Base-by-base conservation (phyloP, 2,113 vertebrate genomes). In the Nesogale talazaci region DNA sequence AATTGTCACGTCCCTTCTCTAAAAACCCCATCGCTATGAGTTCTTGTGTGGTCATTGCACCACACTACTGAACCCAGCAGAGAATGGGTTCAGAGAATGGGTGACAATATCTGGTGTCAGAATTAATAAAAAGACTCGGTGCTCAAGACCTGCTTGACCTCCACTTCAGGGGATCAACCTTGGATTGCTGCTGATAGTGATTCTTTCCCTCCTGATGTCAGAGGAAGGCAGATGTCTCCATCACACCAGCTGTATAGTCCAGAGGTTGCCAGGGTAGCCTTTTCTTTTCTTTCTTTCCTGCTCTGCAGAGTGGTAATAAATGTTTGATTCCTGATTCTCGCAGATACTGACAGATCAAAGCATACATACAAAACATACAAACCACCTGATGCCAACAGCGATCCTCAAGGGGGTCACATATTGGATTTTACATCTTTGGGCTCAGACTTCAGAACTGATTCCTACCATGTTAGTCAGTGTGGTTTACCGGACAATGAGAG, bases 201-300 rank as follows among this genome's bases (percentile, higher is more conserved):
- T 65, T 25, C 25, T 65, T 27, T 65, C 25, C 22, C 63, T 65
- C 17, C 8, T 67, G 29, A 31, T 10, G 29, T 27, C 12, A 31
- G 27, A 67, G 29, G 27, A 31, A 14, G 29, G 31, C 29, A 67
- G 29, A 67, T 15, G 27, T 19, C 10, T 31, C 29, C 29, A 31
- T 10, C 10, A 29, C 29, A 31, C 15, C 65, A 67, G 29, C 31
- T 67, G 11, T 15, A 67, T 14, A 67, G 65, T 67, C 76, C 52
- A n/a, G 36, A 83, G 76, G 36, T 70, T 77, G 29, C 46, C 38
- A 65, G 56, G 23, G 25, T 16, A 86, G 15, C 69, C 61, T 61
- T 88, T 92, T 36, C 56, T 63, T 75, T 75, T 75, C 42, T 84
- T 91, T 36, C 56, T 63, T 76, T 75, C 79, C 52, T 83, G 36